Evolutionary conservation across 2,113 vertebrate species (phyloP).

Genomic region (Entomyzon cyanotis): DNA sequence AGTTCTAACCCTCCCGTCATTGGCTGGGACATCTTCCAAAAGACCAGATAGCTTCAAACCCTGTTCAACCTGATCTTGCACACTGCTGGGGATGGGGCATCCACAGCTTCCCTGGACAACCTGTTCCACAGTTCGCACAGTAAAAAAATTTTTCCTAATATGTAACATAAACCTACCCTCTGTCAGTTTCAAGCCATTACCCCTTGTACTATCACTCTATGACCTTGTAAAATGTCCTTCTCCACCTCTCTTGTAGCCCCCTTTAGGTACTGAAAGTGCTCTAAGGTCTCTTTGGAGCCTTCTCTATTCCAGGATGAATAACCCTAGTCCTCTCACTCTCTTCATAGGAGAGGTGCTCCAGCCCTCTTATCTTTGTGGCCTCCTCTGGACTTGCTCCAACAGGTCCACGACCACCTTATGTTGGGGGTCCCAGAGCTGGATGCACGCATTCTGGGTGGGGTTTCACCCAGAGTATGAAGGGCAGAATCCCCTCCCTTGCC

Average conservation of each 20-base stretch:
- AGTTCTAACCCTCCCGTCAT: background rate
- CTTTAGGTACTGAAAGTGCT: background rate
- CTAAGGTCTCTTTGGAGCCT: background rate
- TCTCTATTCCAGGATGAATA: background rate
- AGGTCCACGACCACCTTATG: background rate
- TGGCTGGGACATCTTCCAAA: rapidly evolving
- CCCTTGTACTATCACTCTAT: background rate
- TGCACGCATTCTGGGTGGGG: background rate
- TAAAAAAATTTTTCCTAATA: background rate
- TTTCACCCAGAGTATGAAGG: background rate
- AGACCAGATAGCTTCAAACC: background rate
- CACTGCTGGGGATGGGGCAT: background rate
- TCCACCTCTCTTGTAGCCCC: background rate
- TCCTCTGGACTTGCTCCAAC: background rate
- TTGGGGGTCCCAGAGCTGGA: background rate
- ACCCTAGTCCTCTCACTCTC: background rate
- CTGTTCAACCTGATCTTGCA: background rate
- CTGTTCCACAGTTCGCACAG: background rate
- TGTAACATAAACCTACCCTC: background rate
- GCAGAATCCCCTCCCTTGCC: background rate
- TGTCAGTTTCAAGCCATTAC: background rate
- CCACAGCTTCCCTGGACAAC: background rate
- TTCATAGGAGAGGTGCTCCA: background rate
- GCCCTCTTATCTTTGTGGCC: background rate
- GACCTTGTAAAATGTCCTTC: background rate